phyloP scores from a whole-genome alignment of 1,140 invertebrate species.

The Drosophila mauritiana region DNA sequence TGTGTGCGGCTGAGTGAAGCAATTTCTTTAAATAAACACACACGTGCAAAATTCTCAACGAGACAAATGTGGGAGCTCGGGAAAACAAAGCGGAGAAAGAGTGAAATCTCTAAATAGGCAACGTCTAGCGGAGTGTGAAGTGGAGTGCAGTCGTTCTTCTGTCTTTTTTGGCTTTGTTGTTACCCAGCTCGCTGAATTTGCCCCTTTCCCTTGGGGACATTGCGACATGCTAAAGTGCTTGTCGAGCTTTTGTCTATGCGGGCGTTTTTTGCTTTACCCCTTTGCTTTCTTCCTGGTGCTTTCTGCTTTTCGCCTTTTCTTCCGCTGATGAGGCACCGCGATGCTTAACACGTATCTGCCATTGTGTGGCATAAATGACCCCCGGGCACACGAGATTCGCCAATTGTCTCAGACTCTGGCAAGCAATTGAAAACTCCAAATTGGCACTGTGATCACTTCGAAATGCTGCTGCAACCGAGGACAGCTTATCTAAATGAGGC shows the following conservation, averaged over 20 bases:
- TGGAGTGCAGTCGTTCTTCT: constrained; percentile 46
- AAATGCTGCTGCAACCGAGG: constrained; percentile 8
- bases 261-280: constrained; percentile 23
- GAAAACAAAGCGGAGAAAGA: constrained; percentile 34
- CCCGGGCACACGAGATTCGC: constrained; percentile 42
- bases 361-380: constrained; percentile 75
- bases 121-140: constrained; percentile 51
- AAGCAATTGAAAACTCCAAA: constrained; percentile 61
- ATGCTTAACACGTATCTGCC: constrained; percentile 77
- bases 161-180: constrained; percentile 58
- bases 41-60: constrained; percentile 69
- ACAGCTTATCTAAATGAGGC: constrained; percentile 32
- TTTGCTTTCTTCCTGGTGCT: constrained; percentile 32
- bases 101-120: constrained; percentile 73
- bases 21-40: constrained; percentile 84
- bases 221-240: constrained; percentile 82
- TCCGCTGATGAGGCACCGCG: constrained; percentile 49
- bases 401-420: constrained; percentile 35
- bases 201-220: constrained; percentile 25
- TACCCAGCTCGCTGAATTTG: constrained; percentile 9
- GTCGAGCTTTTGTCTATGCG: constrained; percentile 75
- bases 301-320: constrained; percentile 15
- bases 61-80: constrained; percentile 42
- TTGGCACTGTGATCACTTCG: constrained; percentile 38
- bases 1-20: constrained; percentile 56